A percentile compares a stretch with the other conserved stretches of the same genome.
Conservation (phyloP, 1,140 invertebrate genomes). For the Cherax destructor region DNA sequence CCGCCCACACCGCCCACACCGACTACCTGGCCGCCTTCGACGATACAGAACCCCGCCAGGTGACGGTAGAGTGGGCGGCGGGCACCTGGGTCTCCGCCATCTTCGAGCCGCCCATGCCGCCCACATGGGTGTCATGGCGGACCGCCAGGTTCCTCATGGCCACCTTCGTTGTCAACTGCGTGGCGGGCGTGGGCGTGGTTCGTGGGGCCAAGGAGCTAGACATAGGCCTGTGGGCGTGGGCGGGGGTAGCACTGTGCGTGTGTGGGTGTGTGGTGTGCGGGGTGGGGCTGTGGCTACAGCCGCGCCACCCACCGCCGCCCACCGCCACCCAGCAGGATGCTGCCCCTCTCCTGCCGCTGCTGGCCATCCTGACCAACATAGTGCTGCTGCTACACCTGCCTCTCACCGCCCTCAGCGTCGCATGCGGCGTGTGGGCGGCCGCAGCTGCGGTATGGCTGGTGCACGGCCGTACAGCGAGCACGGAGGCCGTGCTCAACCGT, state of each 20-base stretch:
- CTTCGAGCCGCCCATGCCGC: slow-evolving; percentile 52
- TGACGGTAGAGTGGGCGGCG: slow-evolving; percentile 53
- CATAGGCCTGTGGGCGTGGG: slow-evolving; percentile 58
- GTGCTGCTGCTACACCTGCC: slow-evolving; percentile 59
- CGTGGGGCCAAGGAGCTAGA: slow-evolving; percentile 44
- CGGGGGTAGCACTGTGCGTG: slow-evolving; percentile 56
- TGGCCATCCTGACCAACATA: slow-evolving; percentile 53
- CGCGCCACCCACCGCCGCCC: slow-evolving; percentile 39
- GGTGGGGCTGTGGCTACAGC: slow-evolving; percentile 61
- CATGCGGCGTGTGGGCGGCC: slow-evolving; percentile 11
- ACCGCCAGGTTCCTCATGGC: slow-evolving; percentile 60
- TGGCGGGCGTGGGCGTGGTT: slow-evolving; percentile 55
- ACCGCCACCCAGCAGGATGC: slow-evolving; percentile 10
- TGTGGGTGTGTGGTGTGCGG: slow-evolving; percentile 60
- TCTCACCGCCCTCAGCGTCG: slow-evolving; percentile 18
- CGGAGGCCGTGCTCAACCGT: slow-evolving; percentile 48
- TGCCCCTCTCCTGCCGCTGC: slow-evolving; percentile 51
- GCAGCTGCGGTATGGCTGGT: slow-evolving; percentile 39
- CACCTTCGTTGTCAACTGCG: slow-evolving; percentile 56
- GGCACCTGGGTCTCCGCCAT: slow-evolving; percentile 35
- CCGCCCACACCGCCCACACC: background rate
- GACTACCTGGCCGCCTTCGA: slow-evolving; percentile 7
- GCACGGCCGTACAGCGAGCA: slow-evolving; percentile 25
- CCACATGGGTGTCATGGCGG: slow-evolving; percentile 47
- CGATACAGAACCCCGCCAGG: slow-evolving; percentile 44